Evolutionary conservation across 2,113 vertebrate species (phyloP).

Genomic region (Piaya cayana): DNA sequence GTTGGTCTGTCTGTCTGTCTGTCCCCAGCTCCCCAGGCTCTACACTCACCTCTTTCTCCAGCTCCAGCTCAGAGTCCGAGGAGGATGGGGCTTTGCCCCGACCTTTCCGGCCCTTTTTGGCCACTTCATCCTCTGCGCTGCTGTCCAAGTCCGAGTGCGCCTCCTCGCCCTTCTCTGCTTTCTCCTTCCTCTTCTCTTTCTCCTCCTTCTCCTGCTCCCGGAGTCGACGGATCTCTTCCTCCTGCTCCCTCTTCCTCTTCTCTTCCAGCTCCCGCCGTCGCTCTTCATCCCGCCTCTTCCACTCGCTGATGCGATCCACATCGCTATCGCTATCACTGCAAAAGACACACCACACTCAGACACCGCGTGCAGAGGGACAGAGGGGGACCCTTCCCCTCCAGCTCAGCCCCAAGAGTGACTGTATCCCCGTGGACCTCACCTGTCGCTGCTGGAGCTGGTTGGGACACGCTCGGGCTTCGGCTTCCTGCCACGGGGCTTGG

Average conservation of each 20-base stretch:
- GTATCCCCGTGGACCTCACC: slow-evolving; percentile 67
- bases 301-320: slow-evolving; percentile 92
- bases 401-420: accelerated
- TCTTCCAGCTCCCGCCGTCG: slow-evolving; percentile 91
- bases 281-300: slow-evolving; percentile 94
- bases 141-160: slow-evolving; percentile 70
- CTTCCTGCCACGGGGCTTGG: slow-evolving; percentile 88
- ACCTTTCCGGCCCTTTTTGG: slow-evolving; percentile 86
- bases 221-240: slow-evolving; percentile 89
- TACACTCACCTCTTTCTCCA: slow-evolving; percentile 71
- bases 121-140: slow-evolving; percentile 81
- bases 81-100: slow-evolving; percentile 78
- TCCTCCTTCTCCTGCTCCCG: slow-evolving; percentile 93
- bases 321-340: slow-evolving; percentile 83
- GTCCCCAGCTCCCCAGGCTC: not conserved
- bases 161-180: slow-evolving; percentile 76
- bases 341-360: not conserved
- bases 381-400: not conserved
- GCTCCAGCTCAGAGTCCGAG: slow-evolving; percentile 86
- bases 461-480: slow-evolving; percentile 83
- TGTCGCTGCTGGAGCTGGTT: slow-evolving; percentile 88
- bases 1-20: accelerated
- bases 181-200: slow-evolving; percentile 87
- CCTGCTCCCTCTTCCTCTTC: slow-evolving; percentile 89
- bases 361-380: not conserved